These are phyloP conservation scores for Lanistes nyassanus DNA, from an alignment of 1,140 invertebrate species.

Conservation along the genomic window DNA sequence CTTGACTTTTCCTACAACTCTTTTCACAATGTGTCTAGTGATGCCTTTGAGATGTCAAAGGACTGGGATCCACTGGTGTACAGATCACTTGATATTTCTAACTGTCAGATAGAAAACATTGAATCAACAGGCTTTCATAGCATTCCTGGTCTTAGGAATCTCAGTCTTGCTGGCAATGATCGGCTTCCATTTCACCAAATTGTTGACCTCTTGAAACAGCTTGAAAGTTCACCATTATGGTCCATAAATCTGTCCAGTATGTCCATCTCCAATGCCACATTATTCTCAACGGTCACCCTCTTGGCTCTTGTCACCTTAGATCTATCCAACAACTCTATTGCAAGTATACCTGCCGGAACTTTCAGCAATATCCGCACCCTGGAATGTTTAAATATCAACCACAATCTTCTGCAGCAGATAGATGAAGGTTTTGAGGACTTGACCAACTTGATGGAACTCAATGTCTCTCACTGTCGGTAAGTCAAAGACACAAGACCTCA, in stretches of 20 bases:
- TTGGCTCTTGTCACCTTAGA: conserved; percentile 32
- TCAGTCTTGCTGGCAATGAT: conserved; percentile 50
- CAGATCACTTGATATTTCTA: conserved; percentile 44
- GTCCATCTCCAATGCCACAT: conserved; percentile 8
- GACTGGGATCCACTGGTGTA: conserved; percentile 41
- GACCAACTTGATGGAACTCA: conserved; percentile 38
- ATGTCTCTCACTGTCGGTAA: conserved; percentile 41
- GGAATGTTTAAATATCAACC: conserved; percentile 28
- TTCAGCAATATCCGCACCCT: conserved; percentile 37
- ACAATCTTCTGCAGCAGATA: conserved; percentile 38
- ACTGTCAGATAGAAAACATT: conserved; percentile 50
- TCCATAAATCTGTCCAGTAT: conserved; percentile 36
- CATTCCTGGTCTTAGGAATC: conserved; percentile 35
- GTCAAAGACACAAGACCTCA: not conserved
- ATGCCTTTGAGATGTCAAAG: conserved; percentile 45
- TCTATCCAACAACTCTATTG: conserved; percentile 45
- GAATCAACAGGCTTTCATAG: conserved; percentile 34
- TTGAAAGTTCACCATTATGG: conserved; percentile 33
- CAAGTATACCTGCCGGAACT: conserved; percentile 17
- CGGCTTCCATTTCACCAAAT: conserved; percentile 36
- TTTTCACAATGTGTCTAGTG: conserved; percentile 32
- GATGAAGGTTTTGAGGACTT: conserved; percentile 31
- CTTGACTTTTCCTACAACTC: conserved; percentile 53
- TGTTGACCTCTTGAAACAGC: conserved; percentile 33
- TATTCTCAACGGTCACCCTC: conserved; percentile 22